These are phyloP conservation scores for Chrosomus eos DNA, from an alignment of 2,797 vertebrate species.

Conservation along the genomic window DNA sequence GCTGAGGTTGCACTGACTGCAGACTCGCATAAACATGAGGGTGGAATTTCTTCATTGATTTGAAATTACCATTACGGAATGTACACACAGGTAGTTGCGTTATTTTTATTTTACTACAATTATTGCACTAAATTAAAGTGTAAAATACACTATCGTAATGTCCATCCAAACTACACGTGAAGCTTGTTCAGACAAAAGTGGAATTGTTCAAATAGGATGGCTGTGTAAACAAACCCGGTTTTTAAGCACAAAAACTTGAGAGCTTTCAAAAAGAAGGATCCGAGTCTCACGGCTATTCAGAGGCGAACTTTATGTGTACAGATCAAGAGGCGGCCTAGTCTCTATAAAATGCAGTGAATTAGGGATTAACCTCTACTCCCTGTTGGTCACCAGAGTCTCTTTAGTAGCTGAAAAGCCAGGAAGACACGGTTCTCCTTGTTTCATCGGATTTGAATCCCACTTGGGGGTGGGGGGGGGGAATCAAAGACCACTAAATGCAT, in stretches of 20 bases:
- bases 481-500: conserved; percentile 61
- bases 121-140: not conserved
- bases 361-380: conserved; percentile 71
- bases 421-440: conserved; percentile 74
- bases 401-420: conserved; percentile 67
- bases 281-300: conserved; percentile 53
- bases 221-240: conserved; percentile 25
- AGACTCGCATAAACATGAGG: not conserved
- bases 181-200: not conserved
- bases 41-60: not conserved
- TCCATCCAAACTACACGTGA: not conserved
- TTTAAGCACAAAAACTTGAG: conserved; percentile 24
- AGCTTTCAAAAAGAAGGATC: conserved; percentile 34
- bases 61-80: not conserved
- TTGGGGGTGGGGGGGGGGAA: conserved; percentile 42
- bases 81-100: not conserved
- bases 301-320: conserved; percentile 43
- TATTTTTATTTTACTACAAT: conserved; percentile 6
- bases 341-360: conserved; percentile 70
- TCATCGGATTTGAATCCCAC: conserved; percentile 74
- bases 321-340: conserved; percentile 54
- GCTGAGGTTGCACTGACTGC: not conserved
- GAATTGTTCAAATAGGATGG: conserved; percentile 7
- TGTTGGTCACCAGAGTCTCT: conserved; percentile 68
- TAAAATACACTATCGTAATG: not conserved